Conservation (phyloP, 2,797 vertebrate genomes). For the Philypnodon macrostomus region DNA sequence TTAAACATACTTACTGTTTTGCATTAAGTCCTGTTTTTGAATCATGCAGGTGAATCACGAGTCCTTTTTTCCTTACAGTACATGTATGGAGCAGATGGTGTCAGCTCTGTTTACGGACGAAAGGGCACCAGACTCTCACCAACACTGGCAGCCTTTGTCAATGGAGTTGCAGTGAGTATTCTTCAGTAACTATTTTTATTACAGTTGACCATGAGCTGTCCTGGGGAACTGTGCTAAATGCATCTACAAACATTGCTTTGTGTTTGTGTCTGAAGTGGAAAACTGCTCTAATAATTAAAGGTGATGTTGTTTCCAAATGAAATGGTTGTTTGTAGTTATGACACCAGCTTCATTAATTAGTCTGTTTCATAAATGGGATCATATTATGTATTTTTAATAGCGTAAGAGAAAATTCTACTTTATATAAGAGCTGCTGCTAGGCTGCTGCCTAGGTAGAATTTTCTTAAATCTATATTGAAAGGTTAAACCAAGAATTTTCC, state of each 20-base stretch:
- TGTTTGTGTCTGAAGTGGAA: neutral
- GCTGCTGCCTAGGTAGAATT: too few species aligned
- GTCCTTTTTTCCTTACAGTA: conserved; percentile 62
- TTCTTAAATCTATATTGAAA: too few species aligned
- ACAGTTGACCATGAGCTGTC: neutral
- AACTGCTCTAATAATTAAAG: neutral
- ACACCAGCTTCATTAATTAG: neutral
- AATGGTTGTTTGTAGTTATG: too few species aligned
- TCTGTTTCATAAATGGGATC: too few species aligned
- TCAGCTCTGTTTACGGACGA: conserved; percentile 85
- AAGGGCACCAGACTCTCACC: conserved; percentile 78
- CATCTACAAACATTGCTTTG: conserved; percentile 5
- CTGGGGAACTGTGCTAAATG: conserved; percentile 7
- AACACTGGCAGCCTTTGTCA: conserved; percentile 83
- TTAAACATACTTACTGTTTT: too few species aligned
- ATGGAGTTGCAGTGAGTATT: conserved; percentile 85
- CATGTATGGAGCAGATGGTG: conserved; percentile 73
- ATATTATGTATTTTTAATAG: too few species aligned
- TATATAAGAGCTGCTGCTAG: too few species aligned
- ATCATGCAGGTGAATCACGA: neutral
- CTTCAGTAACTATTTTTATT: neutral
- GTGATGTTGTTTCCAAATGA: conserved; percentile 5
- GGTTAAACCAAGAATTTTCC: too few species aligned
- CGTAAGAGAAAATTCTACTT: too few species aligned
- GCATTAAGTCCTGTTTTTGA: too few species aligned